Evolutionary conservation across 2,797 vertebrate genomes (phyloP), one percentile per base, ranked within the genome.

Genomic region (Mastacembelus armatus): DNA sequence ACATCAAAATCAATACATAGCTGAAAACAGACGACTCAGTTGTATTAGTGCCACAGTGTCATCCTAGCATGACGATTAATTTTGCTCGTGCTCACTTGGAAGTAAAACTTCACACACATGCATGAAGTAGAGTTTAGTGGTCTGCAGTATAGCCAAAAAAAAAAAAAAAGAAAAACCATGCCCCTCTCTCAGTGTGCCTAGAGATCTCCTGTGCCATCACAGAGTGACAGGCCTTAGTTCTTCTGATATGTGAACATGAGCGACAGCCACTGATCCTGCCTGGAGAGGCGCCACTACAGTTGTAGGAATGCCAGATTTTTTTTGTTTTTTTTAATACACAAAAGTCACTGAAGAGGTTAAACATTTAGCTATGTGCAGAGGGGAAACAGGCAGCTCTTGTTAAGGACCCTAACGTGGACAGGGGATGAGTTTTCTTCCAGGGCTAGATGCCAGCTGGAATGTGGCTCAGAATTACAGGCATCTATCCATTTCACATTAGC

Each of bases 381-480:
- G 67, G 80, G 85, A 83, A 80, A 80, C 50, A 43, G 71, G 67
- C 66, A 78, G 63, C 71, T 76, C 54, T 85, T 85, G 74, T 87
- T 69, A 55, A 75, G 55, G 54, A 78, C 77, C 82, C 63, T 73
- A 78, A 78, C 61, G 61, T 59, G 69, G 55, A 66, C 48, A 7
- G 42, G 36, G 44, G 39, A 51, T 51, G 32, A 27, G 49, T 68
- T 70, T 74, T 76, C 62, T 81, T 80, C 72, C 60, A 77, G 69
- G 74, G 72, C 76, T 75, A 42, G 30, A 52, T 80, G 86, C 88
- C 91, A 91, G 83, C 85, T 91, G 80, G 87, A 92, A 73, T 32
- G 12, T 10, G 33, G 45, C 52, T 69, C 61, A 66, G 69, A 71
- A 87, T 86, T 81, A 71, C 70, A 65, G 72, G 60, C 71, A 84